phyloP scores from a whole-genome alignment of 2,797 vertebrate species.

The Cichlasoma orientale region DNA sequence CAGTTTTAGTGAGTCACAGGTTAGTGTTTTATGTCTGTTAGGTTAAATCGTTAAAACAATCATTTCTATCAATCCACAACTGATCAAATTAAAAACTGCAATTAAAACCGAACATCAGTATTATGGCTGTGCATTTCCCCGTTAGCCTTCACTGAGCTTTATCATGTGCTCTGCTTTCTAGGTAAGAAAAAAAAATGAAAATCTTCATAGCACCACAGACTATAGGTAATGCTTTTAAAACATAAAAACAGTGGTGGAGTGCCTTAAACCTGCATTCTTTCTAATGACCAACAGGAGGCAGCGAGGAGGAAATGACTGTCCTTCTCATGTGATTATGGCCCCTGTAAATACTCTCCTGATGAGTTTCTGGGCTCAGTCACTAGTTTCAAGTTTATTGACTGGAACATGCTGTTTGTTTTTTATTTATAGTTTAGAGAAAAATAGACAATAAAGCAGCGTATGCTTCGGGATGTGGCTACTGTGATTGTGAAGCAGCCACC shows the following conservation, averaged over 20 bases:
- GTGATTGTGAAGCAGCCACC: neutral
- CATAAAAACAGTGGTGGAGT: neutral
- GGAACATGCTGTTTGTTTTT: neutral
- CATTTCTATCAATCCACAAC: neutral
- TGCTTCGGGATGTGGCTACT: accelerated
- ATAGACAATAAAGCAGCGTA: neutral
- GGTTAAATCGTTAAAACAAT: too few relatives aligned
- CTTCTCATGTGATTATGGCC: neutral
- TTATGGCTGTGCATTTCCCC: neutral
- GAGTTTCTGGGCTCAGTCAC: neutral
- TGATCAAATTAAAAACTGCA: too few relatives aligned
- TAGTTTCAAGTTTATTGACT: neutral
- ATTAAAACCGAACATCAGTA: neutral
- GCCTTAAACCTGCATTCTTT: neutral
- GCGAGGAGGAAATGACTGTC: neutral
- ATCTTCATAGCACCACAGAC: neutral
- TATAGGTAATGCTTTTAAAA: neutral
- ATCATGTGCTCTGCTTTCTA: neutral
- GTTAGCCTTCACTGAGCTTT: neutral
- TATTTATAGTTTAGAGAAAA: neutral
- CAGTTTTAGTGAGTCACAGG: too few relatives aligned
- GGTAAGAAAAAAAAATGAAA: neutral
- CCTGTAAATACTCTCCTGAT: neutral
- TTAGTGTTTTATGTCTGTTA: neutral
- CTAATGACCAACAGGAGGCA: neutral